These are phyloP conservation scores for Brenthis hecate DNA, from an alignment of 2,888 invertebrate species.

Conservation along the genomic window DNA sequence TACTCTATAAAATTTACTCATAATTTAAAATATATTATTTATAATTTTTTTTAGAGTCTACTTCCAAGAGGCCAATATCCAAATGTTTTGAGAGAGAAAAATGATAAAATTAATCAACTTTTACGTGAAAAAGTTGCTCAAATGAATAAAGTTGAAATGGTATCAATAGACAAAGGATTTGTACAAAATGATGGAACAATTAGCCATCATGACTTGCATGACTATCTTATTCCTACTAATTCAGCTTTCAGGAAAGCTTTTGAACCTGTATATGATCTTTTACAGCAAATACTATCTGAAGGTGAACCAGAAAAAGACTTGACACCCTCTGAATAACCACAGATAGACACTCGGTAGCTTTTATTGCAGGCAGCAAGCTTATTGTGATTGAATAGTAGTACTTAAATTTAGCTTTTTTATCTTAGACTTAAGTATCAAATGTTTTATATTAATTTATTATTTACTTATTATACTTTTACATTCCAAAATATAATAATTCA, in stretches of 20 bases:
- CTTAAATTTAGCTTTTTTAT: slow-evolving; percentile 78
- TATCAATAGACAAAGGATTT: slow-evolving; percentile 90
- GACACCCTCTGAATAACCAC: slow-evolving; percentile 85
- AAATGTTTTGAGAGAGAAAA: slow-evolving; percentile 90
- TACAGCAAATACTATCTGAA: slow-evolving; percentile 89
- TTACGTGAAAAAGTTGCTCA: slow-evolving; percentile 85
- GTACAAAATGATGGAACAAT: slow-evolving; percentile 91
- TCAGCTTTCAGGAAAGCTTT: slow-evolving; percentile 93
- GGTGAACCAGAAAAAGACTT: slow-evolving; percentile 88
- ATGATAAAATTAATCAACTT: slow-evolving; percentile 87
- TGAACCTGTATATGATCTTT: slow-evolving; percentile 91
- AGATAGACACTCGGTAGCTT: slow-evolving; percentile 45
- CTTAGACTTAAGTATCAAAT: slow-evolving; percentile 61
- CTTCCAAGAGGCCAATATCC: slow-evolving; percentile 94
- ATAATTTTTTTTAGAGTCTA: slow-evolving; percentile 85
- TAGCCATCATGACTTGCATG: slow-evolving; percentile 95
- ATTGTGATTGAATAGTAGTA: slow-evolving; percentile 76
- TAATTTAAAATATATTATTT: not conserved
- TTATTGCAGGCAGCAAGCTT: slow-evolving; percentile 64
- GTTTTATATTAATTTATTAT: slow-evolving; percentile 46
- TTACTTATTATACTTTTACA: slow-evolving; percentile 59
- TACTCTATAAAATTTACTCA: not conserved
- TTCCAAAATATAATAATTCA: slow-evolving; percentile 69
- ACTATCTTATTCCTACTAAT: slow-evolving; percentile 93
- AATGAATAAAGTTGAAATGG: slow-evolving; percentile 88